A percentile compares a stretch with the other conserved stretches of the same genome.
Conservation (phyloP, 2,113 vertebrate species). For the Thalassarche chlororhynchos region DNA sequence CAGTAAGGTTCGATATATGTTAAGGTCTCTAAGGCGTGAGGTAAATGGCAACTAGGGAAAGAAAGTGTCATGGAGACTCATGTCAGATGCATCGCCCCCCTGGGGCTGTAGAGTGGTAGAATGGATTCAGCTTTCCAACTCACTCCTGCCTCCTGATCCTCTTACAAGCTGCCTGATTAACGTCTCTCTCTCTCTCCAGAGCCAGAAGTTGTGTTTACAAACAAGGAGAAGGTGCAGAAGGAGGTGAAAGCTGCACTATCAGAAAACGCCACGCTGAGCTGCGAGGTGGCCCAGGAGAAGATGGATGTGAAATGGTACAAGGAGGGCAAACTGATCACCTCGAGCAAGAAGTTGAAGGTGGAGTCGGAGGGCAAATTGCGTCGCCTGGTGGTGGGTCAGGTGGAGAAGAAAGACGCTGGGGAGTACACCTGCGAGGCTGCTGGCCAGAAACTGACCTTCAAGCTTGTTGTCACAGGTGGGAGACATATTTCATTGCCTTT, state of each 20-base stretch:
- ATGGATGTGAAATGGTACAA: constrained; percentile 85
- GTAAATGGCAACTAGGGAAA: background rate
- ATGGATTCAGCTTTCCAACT: no score
- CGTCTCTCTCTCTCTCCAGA: background rate
- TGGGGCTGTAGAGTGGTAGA: no score
- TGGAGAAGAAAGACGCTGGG: constrained; percentile 80
- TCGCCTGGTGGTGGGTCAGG: constrained; percentile 75
- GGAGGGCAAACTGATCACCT: constrained; percentile 77
- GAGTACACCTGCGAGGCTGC: constrained; percentile 77
- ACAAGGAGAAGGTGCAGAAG: background rate
- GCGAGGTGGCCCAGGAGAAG: no score
- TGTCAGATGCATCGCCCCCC: no score
- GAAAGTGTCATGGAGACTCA: background rate
- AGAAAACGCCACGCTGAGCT: no score
- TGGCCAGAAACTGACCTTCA: constrained; percentile 78
- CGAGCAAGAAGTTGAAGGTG: constrained; percentile 69
- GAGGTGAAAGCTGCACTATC: no score
- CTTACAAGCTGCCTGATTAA: background rate
- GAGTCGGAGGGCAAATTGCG: background rate
- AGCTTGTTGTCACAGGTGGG: constrained; percentile 65
- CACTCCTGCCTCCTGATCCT: no score
- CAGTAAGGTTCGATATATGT: background rate
- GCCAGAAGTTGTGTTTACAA: background rate
- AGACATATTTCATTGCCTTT: background rate
- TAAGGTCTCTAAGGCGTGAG: background rate